Base-by-base conservation (phyloP, 2,113 vertebrate species). In the Microtus richardsoni region DNA sequence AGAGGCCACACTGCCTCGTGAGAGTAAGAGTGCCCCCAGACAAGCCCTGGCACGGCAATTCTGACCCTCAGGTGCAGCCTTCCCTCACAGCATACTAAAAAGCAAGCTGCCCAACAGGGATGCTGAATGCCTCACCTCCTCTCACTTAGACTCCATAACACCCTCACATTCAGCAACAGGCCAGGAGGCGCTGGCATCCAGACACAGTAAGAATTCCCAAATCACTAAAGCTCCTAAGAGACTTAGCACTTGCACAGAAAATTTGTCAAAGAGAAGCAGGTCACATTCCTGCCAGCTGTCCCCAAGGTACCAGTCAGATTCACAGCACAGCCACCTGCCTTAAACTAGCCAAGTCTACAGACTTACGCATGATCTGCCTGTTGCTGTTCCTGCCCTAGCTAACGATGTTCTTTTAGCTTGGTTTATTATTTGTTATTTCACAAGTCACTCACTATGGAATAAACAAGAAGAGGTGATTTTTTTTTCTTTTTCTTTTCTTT, bases 281-380 rank as follows among this genome's bases (percentile, higher is more conserved):
- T 88, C 93, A 47, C 17, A 6, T 24, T 64, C 44, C 9, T 24
- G 78, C 39, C 6, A 21, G 30, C 12, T 12, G 80, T 17, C 78
- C 88, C 77, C 77, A 28, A 80, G 16, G 26, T 12, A 60, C 41
- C 85, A 16, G 22, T 3, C 1, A 60, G 58, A 91, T 30, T 64
- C 75, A 30, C 66, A 85, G 60, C 77, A 70, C 22, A 58, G 75
- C 78, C 75, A 12, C 10, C n/a, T 33, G 91, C 74, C 54, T 60
- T 41, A 44, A 68, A 71, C 22, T 22, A 49, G 83, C 54, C 70
- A 22, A 8, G 41, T 10, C 75, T 14, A 22, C 58, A 2, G 19
- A 68, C 1, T 54, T 6, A 2, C 0, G 2, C 8, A 13, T 52
- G 7, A 6, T 3, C 3, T 7, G 19, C 22, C 62, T 9, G 1